These are phyloP conservation scores for Teleiodes luculella DNA, from an alignment of 2,888 invertebrate genomes.

Conservation along the genomic window DNA sequence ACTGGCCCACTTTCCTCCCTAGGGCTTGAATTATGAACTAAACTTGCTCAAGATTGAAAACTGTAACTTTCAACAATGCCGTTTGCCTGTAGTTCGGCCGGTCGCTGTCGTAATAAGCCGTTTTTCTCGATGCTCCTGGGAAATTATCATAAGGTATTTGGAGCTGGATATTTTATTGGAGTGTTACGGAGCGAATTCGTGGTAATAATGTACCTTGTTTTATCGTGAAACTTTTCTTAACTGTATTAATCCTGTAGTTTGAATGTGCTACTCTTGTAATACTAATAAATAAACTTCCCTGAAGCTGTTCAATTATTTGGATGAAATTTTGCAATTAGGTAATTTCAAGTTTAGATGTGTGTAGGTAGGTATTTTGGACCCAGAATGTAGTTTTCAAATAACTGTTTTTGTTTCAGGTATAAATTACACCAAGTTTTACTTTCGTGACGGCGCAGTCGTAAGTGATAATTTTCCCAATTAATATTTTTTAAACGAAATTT, in stretches of 20 bases:
- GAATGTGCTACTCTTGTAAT: too few species aligned
- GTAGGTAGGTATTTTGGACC: too few species aligned
- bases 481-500: conserved; percentile 42
- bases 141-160: conserved; percentile 42
- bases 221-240: background rate
- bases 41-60: conserved; percentile 64
- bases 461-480: conserved; percentile 35
- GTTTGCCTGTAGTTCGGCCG: background rate
- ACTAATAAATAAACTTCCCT: too few species aligned
- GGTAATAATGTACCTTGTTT: conserved; percentile 2
- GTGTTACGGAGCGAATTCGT: background rate
- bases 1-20: conserved; percentile 40
- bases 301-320: too few species aligned
- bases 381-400: too few species aligned
- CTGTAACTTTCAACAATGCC: conserved; percentile 44
- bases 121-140: conserved; percentile 47
- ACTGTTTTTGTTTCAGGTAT: background rate
- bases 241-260: background rate
- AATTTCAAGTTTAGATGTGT: too few species aligned
- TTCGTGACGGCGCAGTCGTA: conserved; percentile 17
- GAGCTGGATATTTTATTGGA: background rate
- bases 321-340: too few species aligned
- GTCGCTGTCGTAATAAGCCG: conserved; percentile 38
- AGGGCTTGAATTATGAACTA: conserved; percentile 58
- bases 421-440: background rate